Percentiles rank a stretch among this genome's conserved stretches.
phyloP scores from a whole-genome alignment of 1,140 invertebrate species.

The Penaeus japonicus region DNA sequence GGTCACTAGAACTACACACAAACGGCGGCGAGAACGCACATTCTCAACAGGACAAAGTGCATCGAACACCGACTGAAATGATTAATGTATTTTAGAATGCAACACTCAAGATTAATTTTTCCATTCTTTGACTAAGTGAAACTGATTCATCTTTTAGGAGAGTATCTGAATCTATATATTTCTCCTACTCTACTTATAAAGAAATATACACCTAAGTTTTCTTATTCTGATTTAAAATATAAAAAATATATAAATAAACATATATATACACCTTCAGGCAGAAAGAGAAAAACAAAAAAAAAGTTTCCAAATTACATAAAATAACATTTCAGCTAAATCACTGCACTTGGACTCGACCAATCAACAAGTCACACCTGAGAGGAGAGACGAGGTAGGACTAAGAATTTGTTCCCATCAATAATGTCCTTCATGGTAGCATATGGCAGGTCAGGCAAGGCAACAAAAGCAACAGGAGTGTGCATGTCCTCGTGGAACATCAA shows the following conservation, averaged over 20 bases:
- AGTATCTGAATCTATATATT: too few relatives aligned
- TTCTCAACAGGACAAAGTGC: slow-evolving; percentile 88
- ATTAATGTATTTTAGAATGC: not conserved
- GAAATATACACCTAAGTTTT: too few relatives aligned
- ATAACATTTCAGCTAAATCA: too few relatives aligned
- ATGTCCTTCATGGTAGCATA: slow-evolving; percentile 86
- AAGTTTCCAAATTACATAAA: too few relatives aligned
- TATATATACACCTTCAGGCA: too few relatives aligned
- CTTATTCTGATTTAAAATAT: too few relatives aligned
- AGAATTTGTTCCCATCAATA: slow-evolving; percentile 86
- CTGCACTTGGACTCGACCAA: not conserved
- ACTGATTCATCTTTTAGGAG: too few relatives aligned
- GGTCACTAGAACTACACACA: slow-evolving; percentile 88
- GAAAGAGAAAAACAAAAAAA: too few relatives aligned
- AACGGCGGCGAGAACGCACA: slow-evolving; percentile 78
- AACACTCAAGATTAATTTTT: not conserved
- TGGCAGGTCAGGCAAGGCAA: slow-evolving; percentile 87
- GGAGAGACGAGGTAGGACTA: slow-evolving; percentile 86
- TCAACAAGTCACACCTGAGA: slow-evolving; percentile 75
- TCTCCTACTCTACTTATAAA: too few relatives aligned
- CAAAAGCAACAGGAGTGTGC: slow-evolving; percentile 80
- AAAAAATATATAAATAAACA: too few relatives aligned
- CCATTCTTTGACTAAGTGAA: not conserved
- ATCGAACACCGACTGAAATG: slow-evolving; percentile 75
- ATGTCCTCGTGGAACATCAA: slow-evolving; percentile 91